Evolutionary conservation across 2,888 invertebrate genomes (phyloP).

Genomic region (Leptopilina drosophilae): DNA sequence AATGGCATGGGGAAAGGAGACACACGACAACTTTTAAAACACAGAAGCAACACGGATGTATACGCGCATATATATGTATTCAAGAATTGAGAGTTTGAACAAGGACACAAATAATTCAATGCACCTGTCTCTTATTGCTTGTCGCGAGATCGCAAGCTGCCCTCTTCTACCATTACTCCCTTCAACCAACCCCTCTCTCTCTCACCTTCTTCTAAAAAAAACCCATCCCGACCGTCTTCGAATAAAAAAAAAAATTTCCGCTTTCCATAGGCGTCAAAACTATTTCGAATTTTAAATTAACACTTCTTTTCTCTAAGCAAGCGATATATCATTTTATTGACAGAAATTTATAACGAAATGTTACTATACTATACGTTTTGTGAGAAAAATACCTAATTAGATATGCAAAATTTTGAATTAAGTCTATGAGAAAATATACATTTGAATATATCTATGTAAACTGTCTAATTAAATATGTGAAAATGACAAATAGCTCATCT

Average conservation of each 20-base stretch:
- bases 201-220: neutral
- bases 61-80: neutral
- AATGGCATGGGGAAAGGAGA: no score
- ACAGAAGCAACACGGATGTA: slow-evolving; percentile 33
- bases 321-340: no score
- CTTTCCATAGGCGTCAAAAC: slow-evolving; percentile 28
- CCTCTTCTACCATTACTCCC: slow-evolving; percentile 34
- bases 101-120: slow-evolving; percentile 34
- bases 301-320: neutral
- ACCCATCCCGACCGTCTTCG: neutral
- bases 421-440: no score
- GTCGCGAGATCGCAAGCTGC: slow-evolving; percentile 51
- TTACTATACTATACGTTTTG: no score
- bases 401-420: no score
- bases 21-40: neutral
- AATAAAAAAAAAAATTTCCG: neutral
- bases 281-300: neutral
- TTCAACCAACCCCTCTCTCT: neutral
- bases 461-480: slow-evolving; percentile 33
- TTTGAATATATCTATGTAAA: neutral
- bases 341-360: no score
- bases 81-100: slow-evolving; percentile 37
- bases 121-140: slow-evolving; percentile 51
- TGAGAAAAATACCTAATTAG: no score
- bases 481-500: neutral